Base-by-base conservation (phyloP, 2,797 vertebrate genomes). In the Apogon hyalosoma region DNA sequence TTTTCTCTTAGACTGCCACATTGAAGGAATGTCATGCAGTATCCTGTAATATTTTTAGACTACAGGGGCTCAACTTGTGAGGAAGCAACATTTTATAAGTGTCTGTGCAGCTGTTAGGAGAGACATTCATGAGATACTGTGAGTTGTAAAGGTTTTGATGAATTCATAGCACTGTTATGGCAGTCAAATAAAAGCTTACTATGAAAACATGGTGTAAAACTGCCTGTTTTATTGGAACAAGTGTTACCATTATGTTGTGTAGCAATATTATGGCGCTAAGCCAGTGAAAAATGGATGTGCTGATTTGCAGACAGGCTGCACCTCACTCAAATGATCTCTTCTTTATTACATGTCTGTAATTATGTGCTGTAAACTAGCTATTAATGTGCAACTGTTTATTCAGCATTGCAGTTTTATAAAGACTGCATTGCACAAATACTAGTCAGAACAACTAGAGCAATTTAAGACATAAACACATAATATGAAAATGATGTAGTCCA, bases 201-300 rank as follows among this genome's bases (percentile, higher is more conserved):
- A 67, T 88, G 86, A 80, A 88, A 90, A 89, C 89, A 87, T 86
- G 86, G 87, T 64, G 81, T 84, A 75, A 88, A 89, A 88, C 81
- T n/a, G 83, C 52, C 77, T 2, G 28, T 66, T 90, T 92, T 91
- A 91, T 87, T 60, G 80, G 80, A 81, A 70, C 85, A 56, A 85
- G 84, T 76, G 87, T 85, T 87, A 13, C 60, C 84, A 56, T 85
- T 74, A 82, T 82, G 87, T 45, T 77, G 75, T 7, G 52, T 42
- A 54, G 67, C 75, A 46, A 62, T 63, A 73, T 72, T 52, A 73
- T n/a, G 7, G 45, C 60, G 3, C 14, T 0, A 49, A 0, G 31
- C 43, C 57, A 6, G 71, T 69, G 74, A 73, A 67, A 81, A 69
- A 81, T 71, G 69, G 55, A 78, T 50, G 58, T 42, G 63, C 75